A percentile compares a stretch with the other conserved stretches of the same genome.
Evolutionary conservation across 2,113 vertebrate species (phyloP).

Genomic region (Pelodiscus sinensis): DNA sequence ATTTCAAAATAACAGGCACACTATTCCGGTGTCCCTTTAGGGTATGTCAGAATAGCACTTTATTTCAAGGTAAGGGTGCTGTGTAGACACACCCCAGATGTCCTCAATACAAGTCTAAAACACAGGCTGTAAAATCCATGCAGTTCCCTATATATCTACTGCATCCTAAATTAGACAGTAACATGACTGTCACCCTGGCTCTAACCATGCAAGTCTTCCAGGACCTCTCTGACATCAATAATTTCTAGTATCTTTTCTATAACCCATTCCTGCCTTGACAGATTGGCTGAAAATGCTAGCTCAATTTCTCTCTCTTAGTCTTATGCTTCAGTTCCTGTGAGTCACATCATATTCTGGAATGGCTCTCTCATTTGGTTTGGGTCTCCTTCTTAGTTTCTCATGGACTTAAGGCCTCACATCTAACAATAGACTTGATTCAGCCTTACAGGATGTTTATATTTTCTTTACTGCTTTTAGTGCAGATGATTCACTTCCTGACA

Average conservation of each 20-base stretch:
- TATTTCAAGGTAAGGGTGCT: too few relatives aligned
- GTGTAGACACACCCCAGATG: not conserved
- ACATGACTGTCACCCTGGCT: rapidly evolving
- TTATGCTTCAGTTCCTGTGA: constrained; percentile 42
- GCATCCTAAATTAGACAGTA: not conserved
- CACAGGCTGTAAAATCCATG: not conserved
- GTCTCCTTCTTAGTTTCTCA: constrained; percentile 14
- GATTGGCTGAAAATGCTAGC: constrained; percentile 3
- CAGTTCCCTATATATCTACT: not conserved
- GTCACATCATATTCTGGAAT: not conserved
- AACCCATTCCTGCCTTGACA: constrained; percentile 55
- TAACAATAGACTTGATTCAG: rapidly evolving
- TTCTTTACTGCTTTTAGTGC: not conserved
- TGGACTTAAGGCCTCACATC: not conserved
- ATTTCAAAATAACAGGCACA: too few relatives aligned
- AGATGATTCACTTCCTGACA: too few relatives aligned
- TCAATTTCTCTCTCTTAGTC: constrained; percentile 18
- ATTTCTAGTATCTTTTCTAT: constrained; percentile 22
- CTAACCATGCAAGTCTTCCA: not conserved
- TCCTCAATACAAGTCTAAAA: not conserved
- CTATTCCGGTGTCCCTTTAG: too few relatives aligned
- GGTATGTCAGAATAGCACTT: too few relatives aligned
- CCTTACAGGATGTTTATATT: not conserved
- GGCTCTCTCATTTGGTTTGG: not conserved
- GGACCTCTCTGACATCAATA: not conserved